Percentiles rank a stretch among this genome's conserved stretches.
phyloP scores from a whole-genome alignment of 30 jellyfish, hydroid and myxozoan genomes.

The Aurelia aurita region DNA sequence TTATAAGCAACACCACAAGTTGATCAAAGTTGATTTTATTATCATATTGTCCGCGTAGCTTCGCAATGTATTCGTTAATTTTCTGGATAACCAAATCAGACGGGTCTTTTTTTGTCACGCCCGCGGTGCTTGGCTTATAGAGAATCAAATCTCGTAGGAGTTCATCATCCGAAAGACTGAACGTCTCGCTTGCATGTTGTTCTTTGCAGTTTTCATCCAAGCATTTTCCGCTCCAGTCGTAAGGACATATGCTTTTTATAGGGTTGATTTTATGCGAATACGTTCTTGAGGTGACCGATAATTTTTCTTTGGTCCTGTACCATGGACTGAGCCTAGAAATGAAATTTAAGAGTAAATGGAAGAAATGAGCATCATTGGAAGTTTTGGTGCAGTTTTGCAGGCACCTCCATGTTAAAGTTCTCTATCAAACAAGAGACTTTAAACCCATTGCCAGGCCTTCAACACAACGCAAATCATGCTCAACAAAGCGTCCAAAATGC shows the following conservation, averaged over 20 bases:
- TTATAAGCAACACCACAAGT: slow-evolving; percentile 63
- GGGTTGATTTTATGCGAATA: slow-evolving; percentile 74
- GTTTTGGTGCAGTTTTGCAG: neutral
- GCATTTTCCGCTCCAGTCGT: slow-evolving; percentile 88
- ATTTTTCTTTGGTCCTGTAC: slow-evolving; percentile 77
- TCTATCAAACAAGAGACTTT: too few species aligned
- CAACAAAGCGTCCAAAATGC: too few species aligned
- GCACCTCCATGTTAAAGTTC: too few species aligned
- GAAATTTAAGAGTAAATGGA: neutral
- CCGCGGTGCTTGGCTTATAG: slow-evolving; percentile 65
- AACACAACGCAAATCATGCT: too few species aligned
- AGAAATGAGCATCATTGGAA: neutral
- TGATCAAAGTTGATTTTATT: slow-evolving; percentile 59
- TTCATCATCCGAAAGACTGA: slow-evolving; percentile 59
- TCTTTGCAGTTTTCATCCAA: slow-evolving; percentile 66
- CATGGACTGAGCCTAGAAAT: slow-evolving; percentile 87
- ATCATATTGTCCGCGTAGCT: slow-evolving; percentile 26
- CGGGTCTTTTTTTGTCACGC: slow-evolving; percentile 31
- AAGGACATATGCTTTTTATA: slow-evolving; percentile 55
- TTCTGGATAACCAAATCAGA: slow-evolving; percentile 21
- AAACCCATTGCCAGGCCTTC: too few species aligned
- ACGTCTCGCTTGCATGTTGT: slow-evolving; percentile 66
- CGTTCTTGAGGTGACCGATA: slow-evolving; percentile 65
- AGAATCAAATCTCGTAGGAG: slow-evolving; percentile 60
- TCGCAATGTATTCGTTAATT: slow-evolving; percentile 32